These are phyloP conservation scores for Sebastes cheni DNA, from an alignment of 2,797 vertebrate species.

Conservation along the genomic window DNA sequence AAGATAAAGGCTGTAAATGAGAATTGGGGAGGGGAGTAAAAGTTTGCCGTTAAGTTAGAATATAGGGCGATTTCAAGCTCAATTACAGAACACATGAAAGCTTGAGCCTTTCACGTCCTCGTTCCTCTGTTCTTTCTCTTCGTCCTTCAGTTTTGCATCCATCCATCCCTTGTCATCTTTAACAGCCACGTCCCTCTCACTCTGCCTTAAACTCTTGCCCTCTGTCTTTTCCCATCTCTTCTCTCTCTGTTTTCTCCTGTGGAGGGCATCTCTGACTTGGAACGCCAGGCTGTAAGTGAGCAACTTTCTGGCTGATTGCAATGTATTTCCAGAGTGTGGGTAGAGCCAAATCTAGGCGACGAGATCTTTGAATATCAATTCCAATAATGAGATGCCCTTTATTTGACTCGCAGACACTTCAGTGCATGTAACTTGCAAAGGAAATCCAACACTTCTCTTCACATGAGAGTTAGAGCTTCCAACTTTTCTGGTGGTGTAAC, in stretches of 20 bases:
- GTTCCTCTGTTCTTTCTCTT: conserved; percentile 7
- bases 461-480: not conserved
- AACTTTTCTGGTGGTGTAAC: not conserved
- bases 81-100: conserved; percentile 57
- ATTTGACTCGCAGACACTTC: conserved; percentile 9
- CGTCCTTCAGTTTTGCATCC: conserved; percentile 10
- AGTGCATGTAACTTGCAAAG: not conserved
- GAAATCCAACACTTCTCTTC: not conserved
- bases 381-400: conserved; percentile 17
- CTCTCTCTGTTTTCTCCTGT: not conserved
- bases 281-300: not conserved
- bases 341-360: not conserved
- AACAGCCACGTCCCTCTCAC: conserved; percentile 12
- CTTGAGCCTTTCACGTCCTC: not conserved
- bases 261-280: not conserved
- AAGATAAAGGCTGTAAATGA: conserved; percentile 22
- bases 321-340: not conserved
- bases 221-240: conserved; percentile 20
- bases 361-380: conserved; percentile 30
- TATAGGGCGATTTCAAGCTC: conserved; percentile 55
- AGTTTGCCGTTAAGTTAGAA: conserved; percentile 42
- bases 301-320: not conserved
- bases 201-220: conserved; percentile 29
- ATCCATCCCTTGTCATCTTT: conserved; percentile 23
- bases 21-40: conserved; percentile 23